Percentiles rank a stretch among this genome's conserved stretches.
Conservation (phyloP, 2,113 vertebrate genomes). For the Plestiodon gilberti region DNA sequence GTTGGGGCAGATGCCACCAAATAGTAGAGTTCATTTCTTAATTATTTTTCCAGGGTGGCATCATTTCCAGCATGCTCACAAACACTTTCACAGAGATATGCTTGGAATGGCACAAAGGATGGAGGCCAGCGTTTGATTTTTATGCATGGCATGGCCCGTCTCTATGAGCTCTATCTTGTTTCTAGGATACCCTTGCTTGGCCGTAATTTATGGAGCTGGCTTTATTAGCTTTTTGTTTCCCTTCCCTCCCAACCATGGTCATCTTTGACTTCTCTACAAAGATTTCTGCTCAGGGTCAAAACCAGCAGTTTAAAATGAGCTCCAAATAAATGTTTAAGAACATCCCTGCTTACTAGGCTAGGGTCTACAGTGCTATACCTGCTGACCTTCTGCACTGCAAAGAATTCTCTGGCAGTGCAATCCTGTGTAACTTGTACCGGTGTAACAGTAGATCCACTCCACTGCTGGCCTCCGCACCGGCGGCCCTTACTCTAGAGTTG, state of each 20-base stretch:
- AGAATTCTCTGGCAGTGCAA: slow-evolving; percentile 60
- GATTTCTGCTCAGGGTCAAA: slow-evolving; percentile 61
- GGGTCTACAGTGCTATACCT: slow-evolving; percentile 41
- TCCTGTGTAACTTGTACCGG: no score
- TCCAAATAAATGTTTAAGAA: slow-evolving; percentile 56
- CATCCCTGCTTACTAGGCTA: slow-evolving; percentile 44
- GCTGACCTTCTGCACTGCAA: slow-evolving; percentile 54
- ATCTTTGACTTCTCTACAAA: slow-evolving; percentile 63
- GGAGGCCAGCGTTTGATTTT: slow-evolving; percentile 55
- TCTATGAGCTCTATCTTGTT: slow-evolving; percentile 52
- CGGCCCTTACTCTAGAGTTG: no score
- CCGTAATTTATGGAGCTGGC: slow-evolving; percentile 61
- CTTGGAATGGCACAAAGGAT: slow-evolving; percentile 41
- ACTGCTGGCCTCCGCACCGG: not conserved
- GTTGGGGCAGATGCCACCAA: slow-evolving; percentile 66
- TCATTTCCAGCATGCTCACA: slow-evolving; percentile 51
- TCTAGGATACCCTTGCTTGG: slow-evolving; percentile 57
- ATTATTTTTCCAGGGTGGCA: slow-evolving; percentile 57
- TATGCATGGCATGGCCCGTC: slow-evolving; percentile 53
- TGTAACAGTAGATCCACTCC: no score
- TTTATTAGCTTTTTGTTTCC: slow-evolving; percentile 56
- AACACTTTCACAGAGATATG: slow-evolving; percentile 49
- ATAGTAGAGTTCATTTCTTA: slow-evolving; percentile 62
- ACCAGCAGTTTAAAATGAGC: slow-evolving; percentile 60
- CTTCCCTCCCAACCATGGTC: slow-evolving; percentile 26